These are phyloP conservation scores for Pheucticus melanocephalus DNA, from an alignment of 2,113 vertebrate genomes.

Conservation along the genomic window DNA sequence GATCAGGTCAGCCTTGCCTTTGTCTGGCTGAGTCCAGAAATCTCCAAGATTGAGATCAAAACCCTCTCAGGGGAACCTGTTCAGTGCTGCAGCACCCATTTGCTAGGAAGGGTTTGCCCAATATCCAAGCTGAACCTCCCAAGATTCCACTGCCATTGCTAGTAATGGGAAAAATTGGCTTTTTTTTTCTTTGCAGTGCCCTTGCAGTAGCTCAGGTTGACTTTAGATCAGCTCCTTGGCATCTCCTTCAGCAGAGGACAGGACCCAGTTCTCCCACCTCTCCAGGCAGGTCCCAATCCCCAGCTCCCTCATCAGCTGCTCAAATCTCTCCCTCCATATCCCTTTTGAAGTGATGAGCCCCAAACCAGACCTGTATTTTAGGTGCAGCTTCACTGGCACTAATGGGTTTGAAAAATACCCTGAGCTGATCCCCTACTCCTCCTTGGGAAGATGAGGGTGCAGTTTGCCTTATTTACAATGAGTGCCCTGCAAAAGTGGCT, in stretches of 20 bases:
- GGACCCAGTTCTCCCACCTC: rapidly evolving
- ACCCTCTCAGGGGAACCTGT: background rate
- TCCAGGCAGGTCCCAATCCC: background rate
- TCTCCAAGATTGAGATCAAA: background rate
- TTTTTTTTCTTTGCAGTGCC: rapidly evolving
- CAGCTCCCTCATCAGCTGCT: background rate
- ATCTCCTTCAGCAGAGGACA: background rate
- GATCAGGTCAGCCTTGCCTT: background rate
- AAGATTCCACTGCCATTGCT: background rate
- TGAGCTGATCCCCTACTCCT: background rate
- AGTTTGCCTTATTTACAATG: background rate
- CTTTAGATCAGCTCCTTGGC: background rate
- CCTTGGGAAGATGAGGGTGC: background rate
- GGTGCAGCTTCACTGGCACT: background rate
- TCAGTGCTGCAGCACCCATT: background rate
- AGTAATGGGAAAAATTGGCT: background rate
- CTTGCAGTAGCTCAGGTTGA: background rate
- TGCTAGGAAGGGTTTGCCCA: background rate
- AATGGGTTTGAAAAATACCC: background rate
- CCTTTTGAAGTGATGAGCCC: background rate
- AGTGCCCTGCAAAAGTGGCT: background rate
- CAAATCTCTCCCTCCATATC: background rate
- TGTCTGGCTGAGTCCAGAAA: background rate
- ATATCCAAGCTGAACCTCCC: background rate
- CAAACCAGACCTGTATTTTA: background rate